Percentiles rank a stretch among this genome's conserved stretches.
Evolutionary conservation across 2,113 vertebrate genomes (phyloP).

Genomic region (Anhinga anhinga): DNA sequence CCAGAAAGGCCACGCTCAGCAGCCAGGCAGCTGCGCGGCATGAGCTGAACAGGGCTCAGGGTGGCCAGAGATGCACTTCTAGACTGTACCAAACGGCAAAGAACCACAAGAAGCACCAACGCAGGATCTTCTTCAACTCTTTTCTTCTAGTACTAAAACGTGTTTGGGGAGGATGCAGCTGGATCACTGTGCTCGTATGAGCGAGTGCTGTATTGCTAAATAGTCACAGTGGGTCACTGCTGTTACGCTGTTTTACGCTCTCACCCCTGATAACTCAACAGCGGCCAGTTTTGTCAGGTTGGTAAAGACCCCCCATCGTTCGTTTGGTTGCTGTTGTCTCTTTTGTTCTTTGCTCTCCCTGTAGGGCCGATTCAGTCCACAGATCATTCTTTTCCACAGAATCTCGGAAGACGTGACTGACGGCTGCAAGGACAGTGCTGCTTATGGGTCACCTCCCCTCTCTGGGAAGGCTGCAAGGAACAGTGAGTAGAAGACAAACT

Average conservation of each 20-base stretch:
- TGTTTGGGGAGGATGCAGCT: neutral
- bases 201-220: neutral
- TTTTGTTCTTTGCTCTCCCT: neutral
- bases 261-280: neutral
- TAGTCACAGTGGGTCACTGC: neutral
- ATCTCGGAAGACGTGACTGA: neutral
- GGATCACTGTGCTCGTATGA: neutral
- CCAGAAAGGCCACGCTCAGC: rapidly evolving
- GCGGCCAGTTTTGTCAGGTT: neutral
- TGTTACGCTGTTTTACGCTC: neutral
- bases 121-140: neutral
- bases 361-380: rapidly evolving
- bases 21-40: neutral
- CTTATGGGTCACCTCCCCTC: neutral
- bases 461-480: neutral
- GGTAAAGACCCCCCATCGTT: neutral
- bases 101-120: neutral
- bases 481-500: neutral
- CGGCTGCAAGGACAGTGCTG: neutral
- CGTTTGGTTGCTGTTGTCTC: neutral
- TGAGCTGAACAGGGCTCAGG: neutral
- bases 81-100: neutral
- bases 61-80: neutral
- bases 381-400: neutral
- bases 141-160: neutral